A percentile compares a stretch with the other conserved stretches of the same genome.
These are phyloP conservation scores for Ptilonorhynchus violaceus DNA, from an alignment of 2,113 vertebrate species.

Conservation along the genomic window DNA sequence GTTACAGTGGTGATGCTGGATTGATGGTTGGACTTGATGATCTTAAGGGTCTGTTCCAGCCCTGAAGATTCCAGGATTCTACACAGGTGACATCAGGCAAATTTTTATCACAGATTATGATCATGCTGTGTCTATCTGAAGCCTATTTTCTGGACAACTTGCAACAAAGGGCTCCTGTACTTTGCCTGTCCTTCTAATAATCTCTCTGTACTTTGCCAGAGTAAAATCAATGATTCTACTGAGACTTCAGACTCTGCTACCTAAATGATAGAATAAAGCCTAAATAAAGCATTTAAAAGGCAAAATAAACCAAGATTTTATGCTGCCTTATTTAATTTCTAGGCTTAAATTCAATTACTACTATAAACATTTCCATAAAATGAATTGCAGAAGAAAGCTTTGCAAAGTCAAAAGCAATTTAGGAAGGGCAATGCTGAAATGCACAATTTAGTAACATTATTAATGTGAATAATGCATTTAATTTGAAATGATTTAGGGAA, in stretches of 20 bases:
- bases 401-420: conserved; percentile 63
- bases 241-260: background rate
- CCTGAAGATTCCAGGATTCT: background rate
- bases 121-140: background rate
- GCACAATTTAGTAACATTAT: conserved; percentile 17
- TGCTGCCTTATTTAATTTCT: conserved; percentile 62
- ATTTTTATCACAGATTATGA: background rate
- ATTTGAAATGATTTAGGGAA: background rate
- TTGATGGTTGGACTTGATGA: background rate
- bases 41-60: background rate
- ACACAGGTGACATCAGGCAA: background rate
- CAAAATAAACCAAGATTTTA: conserved; percentile 49
- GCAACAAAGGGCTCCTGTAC: background rate
- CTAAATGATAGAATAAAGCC: background rate
- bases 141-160: background rate
- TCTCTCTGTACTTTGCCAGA: background rate
- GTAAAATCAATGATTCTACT: background rate
- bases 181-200: background rate
- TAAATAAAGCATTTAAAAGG: background rate
- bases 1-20: background rate
- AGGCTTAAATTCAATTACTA: conserved; percentile 55
- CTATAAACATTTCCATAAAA: conserved; percentile 54
- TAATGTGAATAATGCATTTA: conserved; percentile 62
- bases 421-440: conserved; percentile 61
- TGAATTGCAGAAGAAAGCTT: conserved; percentile 49